These are phyloP conservation scores for Anguilla anguilla DNA, from an alignment of 2,797 vertebrate genomes.

Conservation along the genomic window DNA sequence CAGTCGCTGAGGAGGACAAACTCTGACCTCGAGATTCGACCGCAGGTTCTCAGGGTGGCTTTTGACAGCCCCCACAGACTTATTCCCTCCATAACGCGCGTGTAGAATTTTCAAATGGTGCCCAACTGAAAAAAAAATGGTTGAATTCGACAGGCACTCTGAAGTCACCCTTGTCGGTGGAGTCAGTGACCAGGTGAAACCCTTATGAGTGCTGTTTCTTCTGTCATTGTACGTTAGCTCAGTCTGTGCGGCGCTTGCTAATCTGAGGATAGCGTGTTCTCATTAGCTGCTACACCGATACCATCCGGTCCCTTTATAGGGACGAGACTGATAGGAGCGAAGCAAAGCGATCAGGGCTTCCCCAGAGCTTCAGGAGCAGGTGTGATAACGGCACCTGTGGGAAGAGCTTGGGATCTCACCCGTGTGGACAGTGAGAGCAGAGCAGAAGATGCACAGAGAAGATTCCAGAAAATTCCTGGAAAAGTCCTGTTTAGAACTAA, in stretches of 20 bases:
- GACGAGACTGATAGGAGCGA: not conserved
- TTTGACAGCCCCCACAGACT: slow-evolving; percentile 59
- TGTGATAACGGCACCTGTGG: not conserved
- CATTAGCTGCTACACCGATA: not conserved
- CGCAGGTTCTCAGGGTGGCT: slow-evolving; percentile 66
- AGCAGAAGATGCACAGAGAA: not conserved
- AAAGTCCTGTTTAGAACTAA: not conserved
- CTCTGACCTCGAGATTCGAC: slow-evolving; percentile 55
- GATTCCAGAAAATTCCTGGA: not conserved
- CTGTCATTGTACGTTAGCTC: not conserved
- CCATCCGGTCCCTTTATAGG: not conserved
- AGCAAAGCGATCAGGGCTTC: not conserved
- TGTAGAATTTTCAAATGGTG: not conserved
- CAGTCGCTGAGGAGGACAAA: slow-evolving; percentile 25
- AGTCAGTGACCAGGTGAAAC: not conserved
- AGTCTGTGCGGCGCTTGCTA: not conserved
- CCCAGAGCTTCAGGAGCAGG: not conserved
- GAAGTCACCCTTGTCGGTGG: not conserved
- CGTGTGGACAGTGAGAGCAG: not conserved
- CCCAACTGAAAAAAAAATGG: not conserved
- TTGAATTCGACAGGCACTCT: not conserved
- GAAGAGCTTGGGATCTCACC: not conserved
- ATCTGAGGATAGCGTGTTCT: not conserved
- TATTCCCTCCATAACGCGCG: not conserved
- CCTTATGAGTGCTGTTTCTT: not conserved